A percentile compares a stretch with the other conserved stretches of the same genome.
Evolutionary conservation across 1,140 invertebrate genomes (phyloP).

Genomic region (Drosophila mojavensis): DNA sequence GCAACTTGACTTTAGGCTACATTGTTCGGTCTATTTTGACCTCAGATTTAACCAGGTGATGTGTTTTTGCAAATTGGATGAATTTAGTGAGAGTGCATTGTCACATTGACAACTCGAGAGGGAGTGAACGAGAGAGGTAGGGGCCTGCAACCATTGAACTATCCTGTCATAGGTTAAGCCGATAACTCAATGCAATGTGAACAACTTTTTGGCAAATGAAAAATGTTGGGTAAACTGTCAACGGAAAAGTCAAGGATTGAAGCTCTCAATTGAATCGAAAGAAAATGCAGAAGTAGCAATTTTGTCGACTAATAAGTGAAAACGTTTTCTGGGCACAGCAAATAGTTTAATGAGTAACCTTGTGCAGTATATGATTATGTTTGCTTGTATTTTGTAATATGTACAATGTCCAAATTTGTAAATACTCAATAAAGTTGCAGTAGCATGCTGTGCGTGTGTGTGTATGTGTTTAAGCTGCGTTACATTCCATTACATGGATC

Average conservation of each 20-base stretch:
- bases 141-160: neutral
- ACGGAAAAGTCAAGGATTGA: neutral
- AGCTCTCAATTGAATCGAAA: neutral
- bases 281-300: neutral
- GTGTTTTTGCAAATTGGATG: constrained; percentile 74
- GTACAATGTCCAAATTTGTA: neutral
- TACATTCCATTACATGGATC: no score
- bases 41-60: constrained; percentile 30
- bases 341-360: neutral
- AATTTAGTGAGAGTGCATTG: constrained; percentile 45
- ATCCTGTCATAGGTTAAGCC: constrained; percentile 6
- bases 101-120: neutral
- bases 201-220: constrained; percentile 18
- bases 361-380: neutral
- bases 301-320: neutral
- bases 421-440: neutral
- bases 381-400: neutral
- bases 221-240: constrained; percentile 5
- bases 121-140: neutral
- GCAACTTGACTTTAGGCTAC: constrained; percentile 24
- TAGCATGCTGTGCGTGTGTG: no score
- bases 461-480: no score
- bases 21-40: constrained; percentile 24
- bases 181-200: constrained; percentile 7
- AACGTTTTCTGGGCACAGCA: neutral